Conservation (phyloP, 30 jellyfish, hydroid and myxozoan genomes). For the Chironex yamaguchii region DNA sequence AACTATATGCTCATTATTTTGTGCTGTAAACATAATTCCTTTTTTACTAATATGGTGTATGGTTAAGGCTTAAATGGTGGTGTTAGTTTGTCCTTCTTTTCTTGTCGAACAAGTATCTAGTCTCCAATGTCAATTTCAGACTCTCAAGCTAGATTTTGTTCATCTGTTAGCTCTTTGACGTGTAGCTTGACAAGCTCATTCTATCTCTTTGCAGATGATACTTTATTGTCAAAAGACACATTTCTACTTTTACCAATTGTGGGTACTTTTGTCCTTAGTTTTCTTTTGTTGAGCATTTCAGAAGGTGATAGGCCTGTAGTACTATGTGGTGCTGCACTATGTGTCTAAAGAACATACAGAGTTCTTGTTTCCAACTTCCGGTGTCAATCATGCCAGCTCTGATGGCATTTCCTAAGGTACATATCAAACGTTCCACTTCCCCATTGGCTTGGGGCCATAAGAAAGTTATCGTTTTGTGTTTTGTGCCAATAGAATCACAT, state of each 20-base stretch:
- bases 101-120: neutral
- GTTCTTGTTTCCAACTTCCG: slow-evolving; percentile 7
- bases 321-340: slow-evolving; percentile 29
- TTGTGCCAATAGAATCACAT: neutral
- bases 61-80: neutral
- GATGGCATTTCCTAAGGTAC: slow-evolving; percentile 17
- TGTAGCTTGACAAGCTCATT: neutral
- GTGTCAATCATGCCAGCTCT: neutral
- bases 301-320: slow-evolving; percentile 49
- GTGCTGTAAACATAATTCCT: too few species aligned
- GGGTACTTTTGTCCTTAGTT: neutral
- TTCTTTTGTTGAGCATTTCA: neutral
- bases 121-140: slow-evolving; percentile 1
- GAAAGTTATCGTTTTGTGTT: slow-evolving; percentile 16
- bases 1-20: neutral
- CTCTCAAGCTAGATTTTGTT: neutral
- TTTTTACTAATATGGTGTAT: too few species aligned
- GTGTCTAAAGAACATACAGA: neutral
- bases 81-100: neutral
- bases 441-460: slow-evolving; percentile 41
- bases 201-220: too few species aligned
- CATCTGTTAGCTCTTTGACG: neutral
- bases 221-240: neutral
- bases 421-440: slow-evolving; percentile 44
- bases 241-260: neutral